Conservation (phyloP, 1,140 invertebrate genomes). For the Elysia chlorotica region DNA sequence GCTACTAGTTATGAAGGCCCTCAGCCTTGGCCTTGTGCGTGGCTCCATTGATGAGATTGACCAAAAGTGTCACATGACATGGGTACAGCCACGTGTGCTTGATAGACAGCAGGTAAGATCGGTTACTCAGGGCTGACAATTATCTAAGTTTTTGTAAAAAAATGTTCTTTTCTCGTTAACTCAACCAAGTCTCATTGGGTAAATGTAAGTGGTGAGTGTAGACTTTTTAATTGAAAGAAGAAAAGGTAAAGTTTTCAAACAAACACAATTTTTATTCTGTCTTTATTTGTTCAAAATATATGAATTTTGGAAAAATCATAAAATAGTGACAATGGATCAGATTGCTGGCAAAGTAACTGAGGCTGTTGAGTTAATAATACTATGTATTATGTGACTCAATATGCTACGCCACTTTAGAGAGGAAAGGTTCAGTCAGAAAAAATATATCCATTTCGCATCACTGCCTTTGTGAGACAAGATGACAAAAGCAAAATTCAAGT, state of each 20-base stretch:
- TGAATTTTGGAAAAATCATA: background rate
- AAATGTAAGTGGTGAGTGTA: background rate
- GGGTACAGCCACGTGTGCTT: conserved; percentile 91
- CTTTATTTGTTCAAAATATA: background rate
- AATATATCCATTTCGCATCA: too few species aligned
- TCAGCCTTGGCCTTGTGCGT: conserved; percentile 91
- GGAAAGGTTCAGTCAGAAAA: too few species aligned
- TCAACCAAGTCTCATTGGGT: background rate
- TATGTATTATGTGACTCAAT: too few species aligned
- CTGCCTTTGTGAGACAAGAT: too few species aligned
- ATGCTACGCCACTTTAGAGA: too few species aligned
- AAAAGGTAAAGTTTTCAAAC: background rate
- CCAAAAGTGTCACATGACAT: conserved; percentile 79
- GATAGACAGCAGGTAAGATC: conserved; percentile 70
- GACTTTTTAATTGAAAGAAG: background rate
- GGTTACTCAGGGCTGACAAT: background rate
- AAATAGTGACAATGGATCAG: too few species aligned
- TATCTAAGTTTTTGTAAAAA: background rate
- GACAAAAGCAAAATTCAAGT: too few species aligned
- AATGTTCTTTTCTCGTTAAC: too few species aligned
- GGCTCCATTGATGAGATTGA: conserved; percentile 96
- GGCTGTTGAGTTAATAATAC: too few species aligned
- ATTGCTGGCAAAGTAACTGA: too few species aligned
- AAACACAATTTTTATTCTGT: background rate
- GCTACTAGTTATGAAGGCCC: conserved; percentile 95